phyloP scores from a whole-genome alignment of 1,140 invertebrate species.

The Lanistes nyassanus region DNA sequence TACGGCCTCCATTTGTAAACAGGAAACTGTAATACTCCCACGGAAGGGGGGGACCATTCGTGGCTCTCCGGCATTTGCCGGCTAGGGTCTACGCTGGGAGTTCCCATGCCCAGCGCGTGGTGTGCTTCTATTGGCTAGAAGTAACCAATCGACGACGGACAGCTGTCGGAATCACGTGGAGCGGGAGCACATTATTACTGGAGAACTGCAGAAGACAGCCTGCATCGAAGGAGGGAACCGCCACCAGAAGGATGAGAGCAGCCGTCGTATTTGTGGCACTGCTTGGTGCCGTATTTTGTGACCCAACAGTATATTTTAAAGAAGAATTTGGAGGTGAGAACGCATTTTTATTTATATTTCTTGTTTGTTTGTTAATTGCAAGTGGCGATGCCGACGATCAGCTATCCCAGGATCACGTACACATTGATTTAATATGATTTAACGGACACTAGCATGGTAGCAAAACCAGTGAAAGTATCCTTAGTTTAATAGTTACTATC shows the following conservation, averaged over 20 bases:
- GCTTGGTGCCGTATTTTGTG: constrained; percentile 46
- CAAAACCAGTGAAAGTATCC: too few relatives aligned
- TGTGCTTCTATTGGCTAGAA: constrained; percentile 56
- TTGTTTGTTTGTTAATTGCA: too few relatives aligned
- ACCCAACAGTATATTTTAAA: constrained; percentile 57
- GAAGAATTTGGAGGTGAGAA: constrained; percentile 60
- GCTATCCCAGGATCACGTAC: too few relatives aligned
- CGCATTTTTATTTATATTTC: constrained; percentile 23
- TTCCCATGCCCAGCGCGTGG: constrained; percentile 57
- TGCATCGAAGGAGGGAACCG: constrained; percentile 11
- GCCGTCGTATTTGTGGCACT: constrained; percentile 44
- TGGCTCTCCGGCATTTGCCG: constrained; percentile 17
- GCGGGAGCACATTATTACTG: constrained; percentile 38
- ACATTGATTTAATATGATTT: too few relatives aligned
- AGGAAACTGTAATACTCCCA: constrained; percentile 2
- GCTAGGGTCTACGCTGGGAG: constrained; percentile 30
- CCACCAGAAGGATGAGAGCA: constrained; percentile 37
- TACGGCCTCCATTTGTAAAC: constrained; percentile 21
- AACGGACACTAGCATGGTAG: too few relatives aligned
- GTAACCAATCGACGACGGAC: constrained; percentile 57
- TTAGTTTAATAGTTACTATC: too few relatives aligned
- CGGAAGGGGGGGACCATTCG: not conserved
- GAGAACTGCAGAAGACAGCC: constrained; percentile 14
- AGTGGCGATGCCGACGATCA: too few relatives aligned
- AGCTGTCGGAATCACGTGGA: constrained; percentile 62